A percentile compares a stretch with the other conserved stretches of the same genome.
Conservation (phyloP, 2,888 invertebrate genomes). For the Carpatolechia fugitivella region DNA sequence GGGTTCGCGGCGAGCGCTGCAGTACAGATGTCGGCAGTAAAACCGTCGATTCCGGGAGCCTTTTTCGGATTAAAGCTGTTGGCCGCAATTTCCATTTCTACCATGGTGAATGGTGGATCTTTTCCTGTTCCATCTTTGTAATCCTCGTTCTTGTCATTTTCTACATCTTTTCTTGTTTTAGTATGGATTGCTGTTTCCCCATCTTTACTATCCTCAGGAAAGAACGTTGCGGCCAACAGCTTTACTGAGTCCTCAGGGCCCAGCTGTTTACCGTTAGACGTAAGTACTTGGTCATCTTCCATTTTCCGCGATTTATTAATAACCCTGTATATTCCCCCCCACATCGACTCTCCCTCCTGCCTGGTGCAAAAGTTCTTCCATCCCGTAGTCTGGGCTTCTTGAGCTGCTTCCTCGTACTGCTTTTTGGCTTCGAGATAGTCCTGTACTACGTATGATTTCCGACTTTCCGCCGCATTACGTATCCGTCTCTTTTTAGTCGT, state of each 20-base stretch:
- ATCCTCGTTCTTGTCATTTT: too few relatives aligned
- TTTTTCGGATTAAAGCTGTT: constrained; percentile 4
- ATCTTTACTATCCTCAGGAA: neutral
- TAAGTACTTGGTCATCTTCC: neutral
- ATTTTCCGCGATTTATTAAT: neutral
- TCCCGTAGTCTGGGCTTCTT: neutral
- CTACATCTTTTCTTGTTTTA: too few relatives aligned
- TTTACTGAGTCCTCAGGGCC: too few relatives aligned
- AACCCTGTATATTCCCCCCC: neutral
- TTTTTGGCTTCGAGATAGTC: neutral
- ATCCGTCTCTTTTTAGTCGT: neutral
- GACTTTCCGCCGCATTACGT: neutral
- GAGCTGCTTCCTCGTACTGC: neutral
- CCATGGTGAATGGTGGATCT: neutral
- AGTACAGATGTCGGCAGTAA: constrained; percentile 16
- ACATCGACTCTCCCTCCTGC: neutral
- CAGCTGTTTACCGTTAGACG: neutral
- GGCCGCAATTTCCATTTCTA: neutral
- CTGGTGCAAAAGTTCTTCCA: neutral
- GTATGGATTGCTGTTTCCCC: neutral
- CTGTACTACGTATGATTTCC: neutral
- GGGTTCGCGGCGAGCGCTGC: neutral
- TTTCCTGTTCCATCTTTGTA: neutral
- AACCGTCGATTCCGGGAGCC: constrained; percentile 11
- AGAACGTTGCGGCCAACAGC: too few relatives aligned